Conservation (phyloP, 2,113 vertebrate species). For the Pangasianodon gigas region DNA sequence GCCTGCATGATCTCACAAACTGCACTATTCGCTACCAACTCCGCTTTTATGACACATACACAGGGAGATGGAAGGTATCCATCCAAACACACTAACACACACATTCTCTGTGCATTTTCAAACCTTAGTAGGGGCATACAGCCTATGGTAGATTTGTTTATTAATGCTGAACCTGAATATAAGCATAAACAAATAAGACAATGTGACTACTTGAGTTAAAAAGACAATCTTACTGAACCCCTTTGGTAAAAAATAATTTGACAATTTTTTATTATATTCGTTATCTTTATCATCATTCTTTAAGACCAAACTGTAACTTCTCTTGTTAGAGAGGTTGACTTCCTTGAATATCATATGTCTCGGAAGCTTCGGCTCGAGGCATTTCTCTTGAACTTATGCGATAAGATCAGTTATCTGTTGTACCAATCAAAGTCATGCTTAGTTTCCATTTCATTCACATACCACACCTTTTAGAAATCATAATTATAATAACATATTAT, state of each 20-base stretch:
- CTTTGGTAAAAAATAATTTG: no score
- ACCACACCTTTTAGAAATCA: not conserved
- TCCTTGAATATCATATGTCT: not conserved
- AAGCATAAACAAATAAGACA: not conserved
- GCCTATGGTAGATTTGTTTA: not conserved
- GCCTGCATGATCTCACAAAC: slow-evolving; percentile 51
- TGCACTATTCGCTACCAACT: slow-evolving; percentile 77
- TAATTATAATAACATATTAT: not conserved
- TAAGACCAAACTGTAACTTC: not conserved
- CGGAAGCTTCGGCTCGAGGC: not conserved
- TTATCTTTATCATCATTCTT: not conserved
- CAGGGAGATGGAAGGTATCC: slow-evolving; percentile 79
- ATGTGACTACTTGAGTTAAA: not conserved
- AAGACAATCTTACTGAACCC: not conserved
- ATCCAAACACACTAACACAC: not conserved
- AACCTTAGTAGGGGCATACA: not conserved
- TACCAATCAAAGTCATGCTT: not conserved
- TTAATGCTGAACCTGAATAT: not conserved
- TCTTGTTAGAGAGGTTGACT: not conserved
- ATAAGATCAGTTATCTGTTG: not conserved
- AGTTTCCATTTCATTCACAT: not conserved
- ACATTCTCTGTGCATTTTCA: not conserved
- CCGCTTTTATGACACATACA: slow-evolving; percentile 72
- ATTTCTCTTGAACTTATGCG: not conserved
- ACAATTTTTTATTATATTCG: not conserved